Percentiles rank a stretch among this genome's conserved stretches.
Evolutionary conservation across 2,797 vertebrate species (phyloP).

Genomic region (Tapera naevia): DNA sequence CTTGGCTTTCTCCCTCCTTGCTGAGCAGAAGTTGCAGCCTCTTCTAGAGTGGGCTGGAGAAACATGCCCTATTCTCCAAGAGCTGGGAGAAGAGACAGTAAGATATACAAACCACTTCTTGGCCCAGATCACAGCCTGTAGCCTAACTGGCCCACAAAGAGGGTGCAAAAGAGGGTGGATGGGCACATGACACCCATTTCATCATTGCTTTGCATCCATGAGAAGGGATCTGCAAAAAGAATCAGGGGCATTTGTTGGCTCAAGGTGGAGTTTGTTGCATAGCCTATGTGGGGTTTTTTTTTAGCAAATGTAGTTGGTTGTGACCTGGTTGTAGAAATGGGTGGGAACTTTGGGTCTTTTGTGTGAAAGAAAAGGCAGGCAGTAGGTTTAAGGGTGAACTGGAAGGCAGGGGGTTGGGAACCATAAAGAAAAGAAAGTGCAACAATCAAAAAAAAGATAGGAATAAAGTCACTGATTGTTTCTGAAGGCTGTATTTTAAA

Average conservation of each 20-base stretch:
- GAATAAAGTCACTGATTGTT: constrained; percentile 31
- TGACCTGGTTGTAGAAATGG: background rate
- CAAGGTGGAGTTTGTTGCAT: background rate
- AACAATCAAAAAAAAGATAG: background rate
- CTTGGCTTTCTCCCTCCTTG: background rate
- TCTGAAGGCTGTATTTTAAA: constrained; percentile 44
- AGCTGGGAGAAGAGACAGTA: background rate
- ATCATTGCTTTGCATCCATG: background rate
- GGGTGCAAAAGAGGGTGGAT: background rate
- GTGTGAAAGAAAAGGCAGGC: background rate
- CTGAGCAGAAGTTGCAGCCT: background rate
- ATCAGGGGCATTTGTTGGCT: background rate
- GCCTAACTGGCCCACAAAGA: background rate
- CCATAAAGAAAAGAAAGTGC: background rate
- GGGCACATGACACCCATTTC: background rate
- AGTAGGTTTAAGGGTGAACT: background rate
- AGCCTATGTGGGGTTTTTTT: background rate
- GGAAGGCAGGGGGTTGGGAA: background rate
- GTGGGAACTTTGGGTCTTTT: background rate
- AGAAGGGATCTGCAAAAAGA: background rate
- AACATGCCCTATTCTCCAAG: background rate
- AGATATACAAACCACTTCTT: background rate
- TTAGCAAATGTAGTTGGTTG: background rate
- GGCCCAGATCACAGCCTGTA: background rate
- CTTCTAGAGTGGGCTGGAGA: background rate